These are phyloP conservation scores for Andrena hattorfiana DNA, from an alignment of 2,888 invertebrate genomes.

Conservation along the genomic window DNA sequence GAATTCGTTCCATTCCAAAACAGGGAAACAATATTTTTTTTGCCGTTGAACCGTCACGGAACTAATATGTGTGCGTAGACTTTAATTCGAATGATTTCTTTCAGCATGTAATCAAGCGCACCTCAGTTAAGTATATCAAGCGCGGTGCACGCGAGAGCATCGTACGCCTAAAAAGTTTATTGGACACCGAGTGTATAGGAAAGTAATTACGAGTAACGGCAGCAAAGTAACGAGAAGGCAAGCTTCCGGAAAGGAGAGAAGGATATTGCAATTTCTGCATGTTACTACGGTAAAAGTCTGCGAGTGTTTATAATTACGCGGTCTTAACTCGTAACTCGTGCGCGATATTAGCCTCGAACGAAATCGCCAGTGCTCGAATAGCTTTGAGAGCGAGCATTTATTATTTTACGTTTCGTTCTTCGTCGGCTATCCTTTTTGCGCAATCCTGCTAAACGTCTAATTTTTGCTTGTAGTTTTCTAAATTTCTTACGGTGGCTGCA, in stretches of 20 bases:
- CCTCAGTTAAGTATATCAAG: no score
- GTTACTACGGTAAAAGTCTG: conserved; percentile 24
- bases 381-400: neutral
- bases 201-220: conserved; percentile 13
- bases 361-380: neutral
- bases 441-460: neutral
- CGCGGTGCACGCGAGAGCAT: neutral
- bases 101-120: no score
- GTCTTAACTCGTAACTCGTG: conserved; percentile 4
- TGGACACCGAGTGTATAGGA: conserved; percentile 3
- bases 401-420: neutral
- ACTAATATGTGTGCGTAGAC: no score
- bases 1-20: no score
- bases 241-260: conserved; percentile 8
- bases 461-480: neutral
- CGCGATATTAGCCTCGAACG: conserved; percentile 22
- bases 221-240: conserved; percentile 9
- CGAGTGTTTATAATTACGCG: conserved; percentile 33
- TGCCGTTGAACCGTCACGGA: no score
- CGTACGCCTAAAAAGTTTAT: conserved; percentile 33
- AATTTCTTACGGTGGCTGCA: no score
- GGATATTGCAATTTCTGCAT: neutral
- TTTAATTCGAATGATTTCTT: neutral
- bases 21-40: no score
- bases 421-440: neutral